Conservation (phyloP, 1,140 invertebrate genomes). For the Trissolcus basalis region DNA sequence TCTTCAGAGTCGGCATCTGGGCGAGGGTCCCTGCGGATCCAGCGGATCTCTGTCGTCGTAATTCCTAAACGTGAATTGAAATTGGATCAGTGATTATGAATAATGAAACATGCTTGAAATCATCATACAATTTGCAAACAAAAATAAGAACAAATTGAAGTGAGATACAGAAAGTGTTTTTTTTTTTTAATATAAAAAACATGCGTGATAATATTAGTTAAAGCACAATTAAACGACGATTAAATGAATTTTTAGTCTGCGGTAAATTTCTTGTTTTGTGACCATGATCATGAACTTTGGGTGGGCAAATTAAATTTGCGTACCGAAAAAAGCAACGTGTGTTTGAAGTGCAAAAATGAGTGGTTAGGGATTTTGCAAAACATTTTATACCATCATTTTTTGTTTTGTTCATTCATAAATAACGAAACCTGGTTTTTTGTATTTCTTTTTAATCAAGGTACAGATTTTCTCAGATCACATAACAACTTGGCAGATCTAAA, state of each 20-base stretch:
- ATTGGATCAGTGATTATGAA: conserved; percentile 47
- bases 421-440: conserved; percentile 40
- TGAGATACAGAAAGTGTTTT: neutral
- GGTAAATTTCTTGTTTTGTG: neutral
- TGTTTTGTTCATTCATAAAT: no score
- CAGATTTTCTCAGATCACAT: conserved; percentile 38
- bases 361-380: conserved; percentile 5
- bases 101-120: neutral
- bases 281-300: neutral
- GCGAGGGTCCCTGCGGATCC: conserved; percentile 51
- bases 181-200: no score
- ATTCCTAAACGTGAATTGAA: conserved; percentile 67
- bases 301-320: no score
- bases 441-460: conserved; percentile 30
- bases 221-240: neutral
- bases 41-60: conserved; percentile 54
- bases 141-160: no score
- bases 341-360: no score
- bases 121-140: conserved; percentile 9
- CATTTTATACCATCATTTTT: conserved; percentile 6
- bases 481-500: conserved; percentile 39
- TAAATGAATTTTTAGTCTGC: neutral
- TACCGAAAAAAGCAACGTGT: no score
- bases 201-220: neutral
- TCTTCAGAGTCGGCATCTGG: conserved; percentile 69